Evolutionary conservation across 2,797 vertebrate species (phyloP), one percentile per base, ranked within the genome.

Genomic region (Smutsia gigantea): DNA sequence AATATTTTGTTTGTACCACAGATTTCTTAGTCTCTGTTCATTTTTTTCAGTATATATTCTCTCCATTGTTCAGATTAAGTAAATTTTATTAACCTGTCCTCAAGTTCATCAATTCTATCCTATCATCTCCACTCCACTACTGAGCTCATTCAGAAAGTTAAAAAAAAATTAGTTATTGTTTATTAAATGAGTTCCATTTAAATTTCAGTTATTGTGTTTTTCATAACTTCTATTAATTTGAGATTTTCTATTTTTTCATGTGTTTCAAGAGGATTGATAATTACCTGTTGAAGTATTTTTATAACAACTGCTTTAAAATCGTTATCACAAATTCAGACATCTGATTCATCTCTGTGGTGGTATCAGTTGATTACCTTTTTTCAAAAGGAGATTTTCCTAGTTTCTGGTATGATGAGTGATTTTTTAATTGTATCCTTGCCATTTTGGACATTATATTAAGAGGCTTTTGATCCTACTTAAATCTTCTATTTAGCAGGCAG

Each of bases 161-260:
- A 74, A 9, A 74, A 9, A 27, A n/a, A 27, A 37, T 37, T 72
- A 37, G 42, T 69, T 77, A 68, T 93, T 77, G 23, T 39, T 75
- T 87, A 87, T 74, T 31, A 88, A 79, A 78, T 74, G 74, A 86
- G 57, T 72, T 63, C 31, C 71, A 42, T 85, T 78, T 88, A 49
- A 63, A 55, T 85, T 84, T 75, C n/a, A 78, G 11, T 64, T 63
- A 39, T 75, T 82, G 7, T 12, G 25, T 57, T 83, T 64, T 95
- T 8, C 9, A 39, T 61, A 46, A 82, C 11, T 27, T 81, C 11
- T 51, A 90, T 68, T 75, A 66, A 39, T 75, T 92, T 59, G n/a
- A 64, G 15, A 68, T 74, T 82, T 87, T 75, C 66, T 95, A 17
- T 25, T 71, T 63, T 64, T 63, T 77, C 29, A 53, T 53, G 61